Base-by-base conservation (phyloP, 2,113 vertebrate species). In the Tachuris rubrigastra region DNA sequence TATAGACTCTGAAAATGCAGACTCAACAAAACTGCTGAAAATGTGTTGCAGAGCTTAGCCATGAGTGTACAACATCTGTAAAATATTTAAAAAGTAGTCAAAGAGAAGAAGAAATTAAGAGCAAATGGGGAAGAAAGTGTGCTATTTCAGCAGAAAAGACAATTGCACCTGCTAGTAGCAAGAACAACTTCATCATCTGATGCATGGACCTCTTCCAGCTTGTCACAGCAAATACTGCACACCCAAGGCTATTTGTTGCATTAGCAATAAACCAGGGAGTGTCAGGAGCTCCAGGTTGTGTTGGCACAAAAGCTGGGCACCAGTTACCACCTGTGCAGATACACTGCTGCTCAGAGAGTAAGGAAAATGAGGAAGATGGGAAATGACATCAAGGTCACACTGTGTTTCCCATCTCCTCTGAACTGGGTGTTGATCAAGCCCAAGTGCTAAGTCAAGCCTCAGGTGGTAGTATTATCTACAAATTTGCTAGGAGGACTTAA, bases 201-300 rank as follows among this genome's bases (percentile, higher is more conserved):
- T 33, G 31, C 46, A 12, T 62, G 90, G 78, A 69, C 28, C 52
- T 79, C 31, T 93, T 94, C 89, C 87, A 90, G 90, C 91, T 95
- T 94, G 91, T 94, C 86, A 73, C 74, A 87, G 92, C 76, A 87
- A 81, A 75, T 80, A 19, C 60, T 56, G 63, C 86, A 72, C 58
- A 93, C 91, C 77, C 77, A 79, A 20, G 84, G 91, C 90, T 81
- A 6, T 97, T 96, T 86, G 65, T 81, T 93, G 55, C 82, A 74
- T 96, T 94, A 94, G 47, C 62, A 69, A 58, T 86, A 80, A 80
- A 56, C 66, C 58, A 73, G 79, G 0, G 31, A 84, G 52, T 8
- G 2, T 1, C 37, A 74, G 77, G 76, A 93, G 60, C 52, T 13
- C 13, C 59, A 74, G 67, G 59, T 66, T 24, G 2, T 35, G 72